Evolutionary conservation across 2,113 vertebrate genomes (phyloP).

Genomic region (Camarhynchus parvulus): DNA sequence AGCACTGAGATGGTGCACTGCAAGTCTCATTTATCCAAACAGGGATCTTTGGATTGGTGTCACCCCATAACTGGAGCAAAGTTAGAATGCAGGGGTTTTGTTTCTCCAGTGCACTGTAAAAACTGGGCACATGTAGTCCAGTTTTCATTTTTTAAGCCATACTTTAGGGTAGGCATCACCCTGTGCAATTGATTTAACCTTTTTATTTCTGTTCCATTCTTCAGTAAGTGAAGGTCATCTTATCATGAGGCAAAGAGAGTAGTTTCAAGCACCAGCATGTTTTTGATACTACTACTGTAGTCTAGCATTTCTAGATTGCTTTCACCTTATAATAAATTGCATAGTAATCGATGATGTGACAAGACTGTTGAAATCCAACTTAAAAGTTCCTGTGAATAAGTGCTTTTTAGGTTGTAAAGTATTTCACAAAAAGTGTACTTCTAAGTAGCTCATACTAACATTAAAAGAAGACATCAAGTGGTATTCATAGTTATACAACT

Average conservation of each 20-base stretch:
- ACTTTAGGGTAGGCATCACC: neutral
- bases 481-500: neutral
- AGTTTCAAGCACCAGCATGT: neutral
- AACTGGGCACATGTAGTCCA: neutral
- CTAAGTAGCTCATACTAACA: neutral
- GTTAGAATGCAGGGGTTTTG: neutral
- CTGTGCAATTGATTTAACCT: neutral
- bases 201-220: neutral
- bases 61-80: neutral
- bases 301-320: neutral
- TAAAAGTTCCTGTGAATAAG: neutral
- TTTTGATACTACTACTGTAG: neutral
- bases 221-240: neutral
- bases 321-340: neutral
- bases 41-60: neutral
- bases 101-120: neutral
- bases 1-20: accelerated
- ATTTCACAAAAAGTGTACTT: neutral
- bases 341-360: neutral
- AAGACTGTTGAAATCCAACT: neutral
- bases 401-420: neutral
- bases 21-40: neutral
- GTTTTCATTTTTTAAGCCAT: neutral
- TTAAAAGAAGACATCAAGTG: neutral
- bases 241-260: neutral